Evolutionary conservation across 2,797 vertebrate genomes (phyloP), one percentile per base, ranked within the genome.

Genomic region (Protonibea diacanthus): DNA sequence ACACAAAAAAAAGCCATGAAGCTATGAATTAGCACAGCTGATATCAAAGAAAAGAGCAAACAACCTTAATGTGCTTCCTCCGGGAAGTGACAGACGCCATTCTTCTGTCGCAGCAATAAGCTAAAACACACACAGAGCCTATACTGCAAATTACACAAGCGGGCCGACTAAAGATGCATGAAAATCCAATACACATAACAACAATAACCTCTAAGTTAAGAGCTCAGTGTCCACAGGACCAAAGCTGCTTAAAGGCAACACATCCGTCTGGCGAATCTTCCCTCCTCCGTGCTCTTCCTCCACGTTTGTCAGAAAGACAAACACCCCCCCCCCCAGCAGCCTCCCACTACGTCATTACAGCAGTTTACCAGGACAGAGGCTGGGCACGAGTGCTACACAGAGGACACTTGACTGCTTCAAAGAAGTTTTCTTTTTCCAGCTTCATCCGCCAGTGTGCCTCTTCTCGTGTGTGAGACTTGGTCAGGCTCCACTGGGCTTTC

Each of bases 401-500:
- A 76, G 75, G 82, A 87, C 84, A 83, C 80, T 83, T 59, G 65
- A 69, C 61, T 29, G 38, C 63, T 75, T 49, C 55, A 21, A 64
- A 58, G 68, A 70, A 27, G 44, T 69, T 55, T 29, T 68, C 33
- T 55, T 64, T 82, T 71, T 74, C 74, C 66, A 51, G 71, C 74
- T 42, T 69, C 66, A 12, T 77, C 59, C 44, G 73, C 70, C 78
- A 57, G 40, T 3, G 48, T 56, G 71, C 61, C 33, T 69, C 76
- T 18, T 72, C 57, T 51, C 59, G 83, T 66, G 80, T 71, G 82
- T 49, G 61, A 71, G 76, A 60, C 65, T 81, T 63, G 79, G 83
- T 85, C 85, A 72, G 76, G 88, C 77, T 87, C 80, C 80, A 20
- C 82, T 60, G 80, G 83, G 79, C 81, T 86, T 87, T 80, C 14